Evolutionary conservation across 2,888 invertebrate genomes (phyloP), one percentile per base, ranked within the genome.

Genomic region (Amiota communis): DNA sequence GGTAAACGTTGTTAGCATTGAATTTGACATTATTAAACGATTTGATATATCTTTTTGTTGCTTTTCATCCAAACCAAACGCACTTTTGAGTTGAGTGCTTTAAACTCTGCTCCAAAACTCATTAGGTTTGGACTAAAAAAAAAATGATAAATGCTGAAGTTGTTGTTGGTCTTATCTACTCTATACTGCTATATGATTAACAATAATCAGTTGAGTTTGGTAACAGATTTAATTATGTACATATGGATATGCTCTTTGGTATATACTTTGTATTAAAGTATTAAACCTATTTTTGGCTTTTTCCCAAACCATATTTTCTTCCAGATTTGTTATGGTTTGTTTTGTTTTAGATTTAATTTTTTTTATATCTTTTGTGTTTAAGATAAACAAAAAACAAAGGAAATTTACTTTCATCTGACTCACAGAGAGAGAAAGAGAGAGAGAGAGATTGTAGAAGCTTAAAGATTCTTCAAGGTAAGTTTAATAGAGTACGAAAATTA

Each of bases 1-100:
- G 51, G 67, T 68, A 51, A 68, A 53, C 67, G 36, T 11, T 51
- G n/a, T 68, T 68, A 68, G 49, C 51, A 51, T 68, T 68, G 67
- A 68, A 53, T 67, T 49, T 51, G 67, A 67, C 67, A 67, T 67
- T 67, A 51, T 51, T 48, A 53, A 51, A 12, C 13, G 51, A 51
- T 51, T 49, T 67, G n/a, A n/a, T n/a, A 51, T 67, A 12, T 13
- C 20, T 3, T 17, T 49, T 17, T 48, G 53, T 12, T 53, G 23
- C 53, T 53, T 20, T 53, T 65, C 59, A 59, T 59, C 20, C 10
- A 15, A 15, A 20, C 1, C 59, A 20, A 8, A 59, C 15, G 53
- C 15, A 53, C 6, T 12, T 53, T n/a, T 53, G 53, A 6, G 57
- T 59, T 17, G 20, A 59, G 20, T 53, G 3, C 1, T 23, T 23